These are phyloP conservation scores for Australoheros scitulus DNA, from an alignment of 2,113 vertebrate species.

Conservation along the genomic window DNA sequence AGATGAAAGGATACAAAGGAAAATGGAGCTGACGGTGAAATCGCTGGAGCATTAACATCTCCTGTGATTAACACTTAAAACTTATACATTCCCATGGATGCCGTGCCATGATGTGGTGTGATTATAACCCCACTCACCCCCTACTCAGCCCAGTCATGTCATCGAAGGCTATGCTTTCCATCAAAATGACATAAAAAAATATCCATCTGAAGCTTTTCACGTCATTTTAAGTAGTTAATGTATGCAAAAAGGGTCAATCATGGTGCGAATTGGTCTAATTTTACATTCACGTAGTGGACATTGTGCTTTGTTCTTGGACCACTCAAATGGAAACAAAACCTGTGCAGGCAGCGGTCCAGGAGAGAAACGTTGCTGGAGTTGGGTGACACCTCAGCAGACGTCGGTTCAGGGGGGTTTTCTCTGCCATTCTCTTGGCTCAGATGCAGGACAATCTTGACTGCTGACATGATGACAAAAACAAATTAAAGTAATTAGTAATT, in stretches of 20 bases:
- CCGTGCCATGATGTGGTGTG: neutral
- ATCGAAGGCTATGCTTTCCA: neutral
- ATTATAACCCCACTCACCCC: neutral
- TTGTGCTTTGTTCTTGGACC: slow-evolving; percentile 98
- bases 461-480: slow-evolving; percentile 36
- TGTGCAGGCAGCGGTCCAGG: slow-evolving; percentile 89
- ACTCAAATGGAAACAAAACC: slow-evolving; percentile 94
- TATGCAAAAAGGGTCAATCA: neutral
- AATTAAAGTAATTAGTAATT: neutral
- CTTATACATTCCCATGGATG: neutral
- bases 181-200: neutral
- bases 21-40: neutral
- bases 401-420: slow-evolving; percentile 72
- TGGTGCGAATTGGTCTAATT: slow-evolving; percentile 76
- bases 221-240: neutral
- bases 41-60: neutral
- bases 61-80: neutral
- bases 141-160: neutral
- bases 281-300: slow-evolving; percentile 93
- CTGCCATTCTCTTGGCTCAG: slow-evolving; percentile 66
- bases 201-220: neutral
- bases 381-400: slow-evolving; percentile 86
- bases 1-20: neutral
- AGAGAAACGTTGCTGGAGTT: slow-evolving; percentile 93
- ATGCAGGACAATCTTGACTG: slow-evolving; percentile 77